Percentiles rank a stretch among this genome's conserved stretches.
These are phyloP conservation scores for Euleptes europaea DNA, from an alignment of 2,113 vertebrate species.

Conservation along the genomic window DNA sequence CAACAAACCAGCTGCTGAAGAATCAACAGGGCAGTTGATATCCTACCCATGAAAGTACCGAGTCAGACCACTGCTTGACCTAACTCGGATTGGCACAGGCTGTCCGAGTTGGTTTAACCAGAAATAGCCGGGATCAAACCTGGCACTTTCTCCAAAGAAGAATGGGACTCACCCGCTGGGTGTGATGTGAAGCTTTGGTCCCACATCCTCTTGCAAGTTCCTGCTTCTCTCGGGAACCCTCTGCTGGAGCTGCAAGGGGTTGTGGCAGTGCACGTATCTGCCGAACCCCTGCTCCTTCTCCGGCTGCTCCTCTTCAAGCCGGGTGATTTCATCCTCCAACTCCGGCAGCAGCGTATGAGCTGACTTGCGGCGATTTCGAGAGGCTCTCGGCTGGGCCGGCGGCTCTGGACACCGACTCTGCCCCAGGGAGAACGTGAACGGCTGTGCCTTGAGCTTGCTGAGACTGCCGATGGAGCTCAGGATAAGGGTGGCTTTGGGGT, in stretches of 20 bases:
- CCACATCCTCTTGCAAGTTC: conserved; percentile 48
- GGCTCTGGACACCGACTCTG: conserved; percentile 71
- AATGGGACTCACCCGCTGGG: conserved; percentile 58
- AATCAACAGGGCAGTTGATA: no score
- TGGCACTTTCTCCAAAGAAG: background rate
- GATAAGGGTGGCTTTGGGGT: conserved; percentile 82
- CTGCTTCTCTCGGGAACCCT: conserved; percentile 30
- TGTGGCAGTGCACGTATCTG: background rate
- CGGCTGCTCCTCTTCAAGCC: conserved; percentile 63
- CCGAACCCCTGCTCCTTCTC: background rate
- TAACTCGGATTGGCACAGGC: no score
- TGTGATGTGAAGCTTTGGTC: conserved; percentile 35
- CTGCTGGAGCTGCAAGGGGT: conserved; percentile 15
- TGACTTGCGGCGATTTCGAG: conserved; percentile 24
- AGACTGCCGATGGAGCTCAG: conserved; percentile 92
- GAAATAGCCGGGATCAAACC: no score
- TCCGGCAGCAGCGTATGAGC: conserved; percentile 77
- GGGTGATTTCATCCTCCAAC: conserved; percentile 81
- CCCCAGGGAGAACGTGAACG: conserved; percentile 12
- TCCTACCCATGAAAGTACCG: no score
- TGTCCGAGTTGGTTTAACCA: no score
- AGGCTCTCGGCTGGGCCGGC: conserved; percentile 56
- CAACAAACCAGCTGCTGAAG: no score
- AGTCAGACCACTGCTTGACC: no score
- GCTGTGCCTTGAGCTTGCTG: conserved; percentile 77